These are phyloP conservation scores for Scaptomyza flava DNA, from an alignment of 2,888 invertebrate species.

Conservation along the genomic window DNA sequence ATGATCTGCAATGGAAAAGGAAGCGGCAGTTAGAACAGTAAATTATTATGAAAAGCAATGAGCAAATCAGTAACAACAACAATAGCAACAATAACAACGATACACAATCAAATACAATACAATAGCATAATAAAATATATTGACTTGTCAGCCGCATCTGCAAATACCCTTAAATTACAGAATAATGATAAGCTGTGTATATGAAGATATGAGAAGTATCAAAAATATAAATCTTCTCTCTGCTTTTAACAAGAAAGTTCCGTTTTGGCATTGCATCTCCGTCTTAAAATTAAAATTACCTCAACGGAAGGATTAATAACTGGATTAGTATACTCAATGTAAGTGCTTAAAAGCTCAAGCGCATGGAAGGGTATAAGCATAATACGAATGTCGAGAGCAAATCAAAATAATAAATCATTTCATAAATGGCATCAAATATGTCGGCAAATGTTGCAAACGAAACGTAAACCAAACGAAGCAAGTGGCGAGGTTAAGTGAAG, in stretches of 20 bases:
- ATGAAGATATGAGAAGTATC: not conserved
- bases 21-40: constrained; percentile 62
- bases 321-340: not conserved
- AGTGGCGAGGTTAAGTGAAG: constrained; percentile 75
- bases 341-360: not conserved
- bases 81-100: constrained; percentile 41
- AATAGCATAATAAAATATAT: constrained; percentile 20
- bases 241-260: too few species aligned
- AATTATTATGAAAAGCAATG: constrained; percentile 69
- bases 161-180: constrained; percentile 24
- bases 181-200: not conserved
- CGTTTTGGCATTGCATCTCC: not conserved
- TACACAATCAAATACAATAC: constrained; percentile 48
- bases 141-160: not conserved
- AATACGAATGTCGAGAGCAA: constrained; percentile 71
- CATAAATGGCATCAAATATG: constrained; percentile 79
- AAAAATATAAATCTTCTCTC: too few species aligned
- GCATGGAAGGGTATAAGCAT: constrained; percentile 35
- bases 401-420: constrained; percentile 80
- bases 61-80: constrained; percentile 43
- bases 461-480: constrained; percentile 71
- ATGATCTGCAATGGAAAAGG: constrained; percentile 87
- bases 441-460: constrained; percentile 82
- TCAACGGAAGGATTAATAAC: not conserved
- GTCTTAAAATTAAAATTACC: not conserved